Evolutionary conservation across 2,888 invertebrate genomes (phyloP).

Genomic region (Antheraea yamamai): DNA sequence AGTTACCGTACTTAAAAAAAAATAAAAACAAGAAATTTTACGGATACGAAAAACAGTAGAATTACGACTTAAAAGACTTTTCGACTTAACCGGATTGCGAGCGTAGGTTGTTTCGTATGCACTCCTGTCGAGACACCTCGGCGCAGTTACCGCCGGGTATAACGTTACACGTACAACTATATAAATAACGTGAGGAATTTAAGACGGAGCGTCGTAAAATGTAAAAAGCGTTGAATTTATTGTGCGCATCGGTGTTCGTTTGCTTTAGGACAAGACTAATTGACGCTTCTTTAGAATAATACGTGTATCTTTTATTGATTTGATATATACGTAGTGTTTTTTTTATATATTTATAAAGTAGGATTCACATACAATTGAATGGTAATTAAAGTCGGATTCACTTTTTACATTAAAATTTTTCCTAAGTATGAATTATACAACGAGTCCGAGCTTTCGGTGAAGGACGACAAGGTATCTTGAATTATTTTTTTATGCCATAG

Average conservation of each 20-base stretch:
- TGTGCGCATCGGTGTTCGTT: slow-evolving; percentile 4
- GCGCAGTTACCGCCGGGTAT: slow-evolving; percentile 29
- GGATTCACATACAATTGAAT: background rate
- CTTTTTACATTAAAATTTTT: too few species aligned
- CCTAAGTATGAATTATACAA: too few species aligned
- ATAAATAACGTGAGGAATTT: slow-evolving; percentile 35
- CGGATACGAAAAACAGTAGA: background rate
- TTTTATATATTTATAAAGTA: background rate
- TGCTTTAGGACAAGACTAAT: slow-evolving; percentile 15
- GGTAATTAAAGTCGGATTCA: background rate
- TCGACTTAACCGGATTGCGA: slow-evolving; percentile 5
- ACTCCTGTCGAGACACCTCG: background rate
- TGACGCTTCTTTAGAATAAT: slow-evolving; percentile 10
- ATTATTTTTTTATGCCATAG: too few species aligned
- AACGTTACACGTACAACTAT: slow-evolving; percentile 34
- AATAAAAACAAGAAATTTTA: background rate
- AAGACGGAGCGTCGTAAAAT: slow-evolving; percentile 28
- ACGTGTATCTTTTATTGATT: slow-evolving; percentile 4
- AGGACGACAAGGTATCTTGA: too few species aligned
- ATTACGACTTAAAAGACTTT: slow-evolving; percentile 2
- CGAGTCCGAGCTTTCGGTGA: too few species aligned
- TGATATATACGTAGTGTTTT: background rate
- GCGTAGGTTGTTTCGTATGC: background rate
- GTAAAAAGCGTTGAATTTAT: slow-evolving; percentile 23
- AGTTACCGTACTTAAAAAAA: background rate